Evolutionary conservation across 1,140 invertebrate species (phyloP).

Genomic region (Drosophila sproati): DNA sequence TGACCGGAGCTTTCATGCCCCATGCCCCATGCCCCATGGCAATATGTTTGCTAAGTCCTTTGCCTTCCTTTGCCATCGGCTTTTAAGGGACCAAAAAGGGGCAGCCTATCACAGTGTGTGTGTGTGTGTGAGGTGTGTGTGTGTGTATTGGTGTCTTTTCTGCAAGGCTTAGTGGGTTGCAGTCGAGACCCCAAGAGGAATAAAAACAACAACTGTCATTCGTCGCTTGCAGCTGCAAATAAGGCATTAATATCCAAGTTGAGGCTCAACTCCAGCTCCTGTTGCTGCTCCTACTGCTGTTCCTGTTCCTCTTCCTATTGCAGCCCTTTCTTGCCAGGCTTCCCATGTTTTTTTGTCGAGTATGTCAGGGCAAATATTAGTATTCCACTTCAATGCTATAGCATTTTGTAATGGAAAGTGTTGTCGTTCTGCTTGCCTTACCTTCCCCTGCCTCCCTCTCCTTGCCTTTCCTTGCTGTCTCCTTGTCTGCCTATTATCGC

Average conservation of each 20-base stretch:
- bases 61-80: constrained; percentile 35
- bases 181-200: constrained; percentile 29
- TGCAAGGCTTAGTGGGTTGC: constrained; percentile 65
- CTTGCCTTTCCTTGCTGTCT: constrained; percentile 8
- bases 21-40: constrained; percentile 30
- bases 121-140: constrained; percentile 19
- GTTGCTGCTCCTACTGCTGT: constrained; percentile 48
- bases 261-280: constrained; percentile 16
- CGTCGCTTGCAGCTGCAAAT: constrained; percentile 70
- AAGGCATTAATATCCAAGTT: constrained; percentile 79
- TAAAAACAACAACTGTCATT: constrained; percentile 18
- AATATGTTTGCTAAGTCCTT: constrained; percentile 51
- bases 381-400: constrained; percentile 78
- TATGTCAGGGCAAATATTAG: constrained; percentile 78
- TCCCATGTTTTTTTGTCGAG: constrained; percentile 58
- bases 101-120: constrained; percentile 22
- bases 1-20: constrained; percentile 53
- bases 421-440: constrained; percentile 21
- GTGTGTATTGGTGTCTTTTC: constrained; percentile 42
- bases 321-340: constrained; percentile 44
- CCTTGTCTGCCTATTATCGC: background rate
- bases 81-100: constrained; percentile 44
- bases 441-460: background rate
- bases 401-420: constrained; percentile 82
- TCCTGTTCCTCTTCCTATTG: background rate